A percentile compares a stretch with the other conserved stretches of the same genome.
Evolutionary conservation across 1,140 invertebrate species (phyloP).

Genomic region (Lepidostoma basale): DNA sequence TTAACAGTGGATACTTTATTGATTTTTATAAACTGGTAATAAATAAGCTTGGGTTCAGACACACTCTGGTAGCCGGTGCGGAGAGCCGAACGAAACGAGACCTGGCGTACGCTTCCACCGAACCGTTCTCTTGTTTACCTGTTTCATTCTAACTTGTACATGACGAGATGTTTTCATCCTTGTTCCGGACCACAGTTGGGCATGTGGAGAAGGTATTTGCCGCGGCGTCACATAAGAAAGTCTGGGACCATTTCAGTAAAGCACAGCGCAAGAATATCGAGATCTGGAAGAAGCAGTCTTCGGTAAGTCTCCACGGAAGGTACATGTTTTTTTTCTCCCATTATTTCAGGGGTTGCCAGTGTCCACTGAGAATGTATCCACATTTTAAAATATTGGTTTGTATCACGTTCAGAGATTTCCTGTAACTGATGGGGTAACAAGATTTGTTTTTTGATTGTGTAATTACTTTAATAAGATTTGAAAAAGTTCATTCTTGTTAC

Average conservation of each 20-base stretch:
- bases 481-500: too few relatives aligned
- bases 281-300: slow-evolving; percentile 94
- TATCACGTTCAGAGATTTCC: neutral
- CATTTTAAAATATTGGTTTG: neutral
- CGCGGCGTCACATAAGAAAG: slow-evolving; percentile 93
- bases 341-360: neutral
- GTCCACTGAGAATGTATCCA: neutral
- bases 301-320: slow-evolving; percentile 76
- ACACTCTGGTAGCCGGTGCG: slow-evolving; percentile 9
- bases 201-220: slow-evolving; percentile 96
- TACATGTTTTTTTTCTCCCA: slow-evolving; percentile 1
- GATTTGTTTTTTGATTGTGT: neutral
- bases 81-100: too few relatives aligned
- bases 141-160: slow-evolving; percentile 36
- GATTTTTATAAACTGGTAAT: neutral
- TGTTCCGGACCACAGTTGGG: slow-evolving; percentile 75
- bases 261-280: slow-evolving; percentile 98
- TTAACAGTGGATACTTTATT: neutral
- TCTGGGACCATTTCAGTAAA: slow-evolving; percentile 99
- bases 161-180: slow-evolving; percentile 42
- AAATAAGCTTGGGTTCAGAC: slow-evolving; percentile 12
- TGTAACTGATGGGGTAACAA: slow-evolving; percentile 2
- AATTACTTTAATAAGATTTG: too few relatives aligned
- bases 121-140: slow-evolving; percentile 1
- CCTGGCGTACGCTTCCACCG: slow-evolving; percentile 6